Evolutionary conservation across 1,140 invertebrate genomes (phyloP), one percentile per base, ranked within the genome.

Genomic region (Anastatus disparis): DNA sequence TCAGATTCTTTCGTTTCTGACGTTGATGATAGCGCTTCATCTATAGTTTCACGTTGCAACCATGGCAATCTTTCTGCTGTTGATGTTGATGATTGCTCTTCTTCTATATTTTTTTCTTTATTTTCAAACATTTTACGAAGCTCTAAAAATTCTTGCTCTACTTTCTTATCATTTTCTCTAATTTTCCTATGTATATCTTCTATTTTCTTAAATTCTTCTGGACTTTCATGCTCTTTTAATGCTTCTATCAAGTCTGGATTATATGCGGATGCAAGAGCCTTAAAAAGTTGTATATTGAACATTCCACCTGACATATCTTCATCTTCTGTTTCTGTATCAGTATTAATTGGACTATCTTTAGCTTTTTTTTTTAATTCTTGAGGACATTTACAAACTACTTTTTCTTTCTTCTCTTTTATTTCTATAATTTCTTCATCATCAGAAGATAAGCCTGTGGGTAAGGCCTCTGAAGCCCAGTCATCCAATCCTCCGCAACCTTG

Each of bases 371-470:
- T 48, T 50, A 50, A 59, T 59, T 24, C 40, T n/a, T 55, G 17
- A 42, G 65, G 55, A 52, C 65, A 59, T 52, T 59, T 48, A 59
- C 55, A 68, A 3, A 24, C 8, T 35, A 59, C 27, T 46, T 59
- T 40, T 68, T 68, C 65, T 31, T 65, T 68, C 20, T 31, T 68
- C 3, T 48, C 22, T 42, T 58, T 12, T 22, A 4, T 2, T 67
- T 56, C 24, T 13, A 15, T n/a, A 17, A 38, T 26, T 29, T 38
- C 2, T 52, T 63, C 31, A 17, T 42, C 62, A 64, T 53, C 26
- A 12, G 26, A 29, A n/a, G 24, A 46, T 48, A 12, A 1, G 1
- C 20, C 13, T n/a, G n/a, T n/a, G n/a, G n/a, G n/a, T n/a, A n/a
- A n/a, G n/a, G n/a, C n/a, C n/a, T n/a, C n/a, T n/a, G n/a, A n/a